Base-by-base conservation (phyloP, 2,113 vertebrate genomes). In the Panurus biarmicus region DNA sequence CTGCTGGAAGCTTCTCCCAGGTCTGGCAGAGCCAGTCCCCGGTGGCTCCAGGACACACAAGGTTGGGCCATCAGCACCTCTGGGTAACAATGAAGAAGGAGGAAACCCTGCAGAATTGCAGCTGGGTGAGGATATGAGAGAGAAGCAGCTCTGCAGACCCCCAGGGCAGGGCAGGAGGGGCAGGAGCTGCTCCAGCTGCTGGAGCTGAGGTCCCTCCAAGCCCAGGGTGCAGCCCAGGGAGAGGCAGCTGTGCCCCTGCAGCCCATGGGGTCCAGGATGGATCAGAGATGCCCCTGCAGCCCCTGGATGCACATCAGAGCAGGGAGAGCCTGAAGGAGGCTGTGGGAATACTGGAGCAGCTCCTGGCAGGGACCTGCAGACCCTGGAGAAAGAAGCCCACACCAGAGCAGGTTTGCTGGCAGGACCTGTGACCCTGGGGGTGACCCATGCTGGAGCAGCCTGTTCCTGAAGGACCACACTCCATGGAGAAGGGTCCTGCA, bases 101-200 rank as follows among this genome's bases (percentile, higher is more conserved):
- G 25, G 4, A 40, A 48, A 14, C 14, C 9, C 48, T 48, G 13
- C 5, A 29, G 47, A n/a, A 13, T 1, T 17, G 5, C 65, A 48
- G 35, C 42, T 8, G 6, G 44, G 12, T 45, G 48, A 56, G 35
- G 20, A 31, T 1, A 3, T 2, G 11, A 0, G 21, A 42, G 22
- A 56, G 36, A 5, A 64, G 3, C 42, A 64, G 50, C 48, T 24
- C n/a, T 40, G 16, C 29, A 78, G 3, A 5, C 1, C 11, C 51
- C n/a, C 62, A 51, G 62, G 71, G 14, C 45, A 54, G 56, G 2
- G 36, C 50, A 77, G 18, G 6, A 48, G 35, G 29, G 38, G 21
- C 67, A 53, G 38, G 28, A 61, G 47, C 54, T 61, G 38, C n/a
- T 75, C 31, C 45, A 17, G 61, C 15, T 0, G 16, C 72, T 8